A percentile compares a stretch with the other conserved stretches of the same genome.
Evolutionary conservation across 1,140 invertebrate species (phyloP).

Genomic region (Cotesia glomerata): DNA sequence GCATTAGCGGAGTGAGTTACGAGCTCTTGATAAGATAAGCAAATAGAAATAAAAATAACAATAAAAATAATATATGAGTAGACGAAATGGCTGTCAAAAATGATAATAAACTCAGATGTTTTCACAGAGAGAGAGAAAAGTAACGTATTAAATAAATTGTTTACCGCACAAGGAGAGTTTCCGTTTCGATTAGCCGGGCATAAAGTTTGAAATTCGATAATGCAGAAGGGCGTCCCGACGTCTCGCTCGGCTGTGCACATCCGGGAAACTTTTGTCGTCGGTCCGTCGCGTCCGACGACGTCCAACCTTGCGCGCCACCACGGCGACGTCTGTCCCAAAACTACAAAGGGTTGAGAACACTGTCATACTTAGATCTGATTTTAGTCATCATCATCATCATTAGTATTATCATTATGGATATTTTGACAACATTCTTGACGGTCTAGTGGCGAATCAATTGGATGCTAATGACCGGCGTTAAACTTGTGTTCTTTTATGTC

Average conservation of each 20-base stretch:
- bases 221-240: constrained; percentile 32
- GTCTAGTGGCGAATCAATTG: constrained; percentile 54
- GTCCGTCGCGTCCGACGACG: constrained; percentile 32
- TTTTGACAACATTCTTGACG: too few relatives aligned
- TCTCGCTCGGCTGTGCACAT: constrained; percentile 33
- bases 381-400: too few relatives aligned
- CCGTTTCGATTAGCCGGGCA: constrained; percentile 31
- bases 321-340: constrained; percentile 20
- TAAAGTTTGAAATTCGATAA: constrained; percentile 34
- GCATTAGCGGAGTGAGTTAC: too few relatives aligned
- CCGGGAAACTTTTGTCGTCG: constrained; percentile 32
- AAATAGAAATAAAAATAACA: too few relatives aligned
- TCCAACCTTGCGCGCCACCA: constrained; percentile 21
- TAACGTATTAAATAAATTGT: constrained; percentile 31
- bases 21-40: too few relatives aligned
- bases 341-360: too few relatives aligned
- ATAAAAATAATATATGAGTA: neutral
- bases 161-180: constrained; percentile 31
- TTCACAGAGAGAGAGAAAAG: neutral
- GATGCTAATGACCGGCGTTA: constrained; percentile 55
- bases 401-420: too few relatives aligned
- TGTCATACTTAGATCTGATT: neutral
- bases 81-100: neutral
- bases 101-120: neutral
- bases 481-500: neutral